A percentile compares a stretch with the other conserved stretches of the same genome.
phyloP scores from a whole-genome alignment of 2,113 vertebrate genomes.

The Grammomys surdaster region DNA sequence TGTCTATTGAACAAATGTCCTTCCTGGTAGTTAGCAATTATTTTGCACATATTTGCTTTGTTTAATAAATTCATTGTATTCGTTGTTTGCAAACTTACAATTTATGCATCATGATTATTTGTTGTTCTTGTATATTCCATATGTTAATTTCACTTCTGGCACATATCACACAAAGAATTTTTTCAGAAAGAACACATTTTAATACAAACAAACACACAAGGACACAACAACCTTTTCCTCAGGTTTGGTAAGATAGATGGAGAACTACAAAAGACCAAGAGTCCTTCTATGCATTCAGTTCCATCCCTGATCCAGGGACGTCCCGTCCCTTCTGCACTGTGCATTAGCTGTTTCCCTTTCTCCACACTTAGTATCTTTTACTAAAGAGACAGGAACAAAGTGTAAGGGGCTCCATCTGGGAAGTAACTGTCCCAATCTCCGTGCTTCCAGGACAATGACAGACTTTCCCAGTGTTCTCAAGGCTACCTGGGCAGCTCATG shows the following conservation, averaged over 20 bases:
- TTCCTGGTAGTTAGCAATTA: not conserved
- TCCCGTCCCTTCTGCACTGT: not conserved
- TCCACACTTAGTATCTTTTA: not conserved
- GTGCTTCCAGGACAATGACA: not conserved
- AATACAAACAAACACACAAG: not conserved
- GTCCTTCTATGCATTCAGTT: not conserved
- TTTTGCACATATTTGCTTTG: not conserved
- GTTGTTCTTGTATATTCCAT: not conserved
- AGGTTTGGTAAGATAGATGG: not conserved
- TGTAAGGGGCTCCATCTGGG: not conserved
- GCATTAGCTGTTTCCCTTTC: not conserved
- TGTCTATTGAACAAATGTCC: not conserved
- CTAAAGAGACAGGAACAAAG: not conserved
- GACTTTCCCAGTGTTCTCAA: not conserved
- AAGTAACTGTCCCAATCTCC: not conserved
- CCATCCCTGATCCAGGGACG: not conserved
- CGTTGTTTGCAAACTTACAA: not conserved
- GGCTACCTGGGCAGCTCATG: not conserved
- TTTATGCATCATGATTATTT: not conserved
- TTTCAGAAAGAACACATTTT: not conserved
- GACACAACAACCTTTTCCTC: not conserved
- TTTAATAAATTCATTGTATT: not conserved
- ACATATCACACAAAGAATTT: not conserved
- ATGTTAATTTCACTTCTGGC: slow-evolving; percentile 17
- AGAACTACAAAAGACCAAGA: not conserved